Base-by-base conservation (phyloP, 30 jellyfish, hydroid and myxozoan species). In the Sanderia malayensis region DNA sequence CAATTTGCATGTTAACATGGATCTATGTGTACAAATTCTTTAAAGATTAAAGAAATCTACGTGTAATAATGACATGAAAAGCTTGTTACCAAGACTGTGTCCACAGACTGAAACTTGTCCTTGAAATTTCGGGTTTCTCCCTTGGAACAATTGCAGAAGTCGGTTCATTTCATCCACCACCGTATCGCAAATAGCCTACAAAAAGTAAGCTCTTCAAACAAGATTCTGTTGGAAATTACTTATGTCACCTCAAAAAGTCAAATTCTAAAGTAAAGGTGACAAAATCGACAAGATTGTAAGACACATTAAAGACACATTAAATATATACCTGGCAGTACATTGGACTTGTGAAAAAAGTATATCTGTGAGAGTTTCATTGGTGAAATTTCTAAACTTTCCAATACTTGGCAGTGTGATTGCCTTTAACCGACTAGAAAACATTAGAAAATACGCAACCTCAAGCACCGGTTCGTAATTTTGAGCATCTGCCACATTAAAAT, bases 71-170 rank as follows among this genome's bases (percentile, higher is more conserved):
- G 7, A 24, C 67, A 3, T 55, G 67, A 4, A 7, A 55, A 55
- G 31, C 6, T 55, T n/a, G 93, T 55, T 31, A 93, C 99, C 99
- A 32, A 93, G 71, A 70, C 99, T 93, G 71, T 93, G 99, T 6
- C 99, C 99, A 74, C 91, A 82, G 33, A 93, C 99, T 26, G 96
- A 93, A 26, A 81, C 67, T 15, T 74, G 67, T 10, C 99, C 99
- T 23, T 74, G 86, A 45, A 68, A 93, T 6, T 80, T 25, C 13
- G 96, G 99, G 58, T 86, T 85, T 62, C 99, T 71, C 20, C 96
- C 55, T 34, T 45, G 37, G 79, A 93, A 93, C 41, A 93, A 31
- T 31, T 55, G 74, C 7, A 70, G 85, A 23, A 93, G 29, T 6
- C 95, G 84, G 72, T 93, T 93, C 96, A 85, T 85, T 64, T 93